These are phyloP conservation scores for Ischnura elegans DNA, from an alignment of 2,888 invertebrate genomes.

Conservation along the genomic window DNA sequence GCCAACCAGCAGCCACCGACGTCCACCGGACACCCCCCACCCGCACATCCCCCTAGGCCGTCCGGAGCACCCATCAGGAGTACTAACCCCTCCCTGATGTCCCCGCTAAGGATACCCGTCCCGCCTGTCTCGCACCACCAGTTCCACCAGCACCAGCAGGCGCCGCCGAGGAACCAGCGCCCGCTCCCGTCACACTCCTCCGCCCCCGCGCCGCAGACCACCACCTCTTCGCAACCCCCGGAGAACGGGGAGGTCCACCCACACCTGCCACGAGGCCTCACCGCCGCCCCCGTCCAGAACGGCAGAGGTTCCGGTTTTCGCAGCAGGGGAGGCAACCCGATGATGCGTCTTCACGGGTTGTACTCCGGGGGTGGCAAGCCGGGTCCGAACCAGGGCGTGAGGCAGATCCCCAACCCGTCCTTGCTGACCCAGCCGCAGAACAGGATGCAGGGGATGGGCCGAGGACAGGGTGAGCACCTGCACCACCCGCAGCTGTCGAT, in stretches of 20 bases:
- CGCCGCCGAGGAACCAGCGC: not conserved
- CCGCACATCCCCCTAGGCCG: not conserved
- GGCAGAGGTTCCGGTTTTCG: constrained; percentile 24
- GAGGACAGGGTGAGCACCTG: constrained; percentile 32
- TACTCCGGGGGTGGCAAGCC: constrained; percentile 73
- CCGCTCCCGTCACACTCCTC: not conserved
- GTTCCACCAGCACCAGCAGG: constrained; percentile 42
- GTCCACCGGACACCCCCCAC: not conserved
- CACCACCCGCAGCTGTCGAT: constrained; percentile 49
- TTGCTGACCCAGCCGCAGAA: constrained; percentile 80
- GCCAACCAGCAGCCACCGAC: not conserved
- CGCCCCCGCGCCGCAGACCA: not conserved
- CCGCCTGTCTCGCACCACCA: constrained; percentile 46
- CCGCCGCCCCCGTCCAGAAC: constrained; percentile 72
- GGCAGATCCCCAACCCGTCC: constrained; percentile 84
- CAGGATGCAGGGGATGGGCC: constrained; percentile 61
- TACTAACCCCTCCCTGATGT: constrained; percentile 44
- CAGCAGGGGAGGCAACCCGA: constrained; percentile 67
- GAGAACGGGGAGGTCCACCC: constrained; percentile 20
- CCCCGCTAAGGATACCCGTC: constrained; percentile 1
- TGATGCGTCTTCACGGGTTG: constrained; percentile 45
- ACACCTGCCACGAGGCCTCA: constrained; percentile 73
- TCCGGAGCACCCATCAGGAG: constrained; percentile 43
- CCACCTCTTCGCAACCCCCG: not conserved
- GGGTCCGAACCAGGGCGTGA: constrained; percentile 81